Base-by-base conservation (phyloP, 2,797 vertebrate genomes). In the Mareca penelope region DNA sequence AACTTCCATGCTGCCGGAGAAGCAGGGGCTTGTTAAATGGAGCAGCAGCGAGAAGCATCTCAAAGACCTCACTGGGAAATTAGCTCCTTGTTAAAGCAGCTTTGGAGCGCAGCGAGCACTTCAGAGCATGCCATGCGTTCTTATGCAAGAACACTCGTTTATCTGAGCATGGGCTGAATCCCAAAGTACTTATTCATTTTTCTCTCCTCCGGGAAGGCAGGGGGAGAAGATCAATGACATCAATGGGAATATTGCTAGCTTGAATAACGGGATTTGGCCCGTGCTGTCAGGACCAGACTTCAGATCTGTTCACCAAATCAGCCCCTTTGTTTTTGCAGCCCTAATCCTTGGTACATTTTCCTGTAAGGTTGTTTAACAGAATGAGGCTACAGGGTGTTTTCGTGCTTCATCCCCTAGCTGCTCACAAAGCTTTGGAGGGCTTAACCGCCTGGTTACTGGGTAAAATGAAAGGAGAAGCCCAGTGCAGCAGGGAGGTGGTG, bases 231-330 rank as follows among this genome's bases (percentile, higher is more conserved):
- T 94, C 79, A 95, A 88, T 89, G 88, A 56, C 93, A 96, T 96
- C 91, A 69, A 63, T 88, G 90, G 71, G 92, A 96, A 94, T 95
- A 94, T 39, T 93, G 75, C 92, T 88, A 75, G 88, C 83, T 75
- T 93, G 80, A 95, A 96, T 94, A 90, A 95, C 75, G 78, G 94
- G 95, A 96, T 95, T 95, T 97, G 95, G 93, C 95, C 76, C 0
- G 1, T 83, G 83, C 86, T 95, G 83, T 94, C 85, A 83, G 90
- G 94, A 97, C 86, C 88, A 88, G 57, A 40, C 82, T 93, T 94
- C 80, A 86, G 75, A 80, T 81, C 76, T 70, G 84, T 79, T 88
- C 89, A 76, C 57, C 60, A 88, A 88, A 90, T 92, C 81, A 86
- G 61, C 48, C 59, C 72, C 55, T 92, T 89, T 95, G 92, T 94